These are phyloP conservation scores for Diaperis boleti DNA, from an alignment of 2,888 invertebrate species.

Conservation along the genomic window DNA sequence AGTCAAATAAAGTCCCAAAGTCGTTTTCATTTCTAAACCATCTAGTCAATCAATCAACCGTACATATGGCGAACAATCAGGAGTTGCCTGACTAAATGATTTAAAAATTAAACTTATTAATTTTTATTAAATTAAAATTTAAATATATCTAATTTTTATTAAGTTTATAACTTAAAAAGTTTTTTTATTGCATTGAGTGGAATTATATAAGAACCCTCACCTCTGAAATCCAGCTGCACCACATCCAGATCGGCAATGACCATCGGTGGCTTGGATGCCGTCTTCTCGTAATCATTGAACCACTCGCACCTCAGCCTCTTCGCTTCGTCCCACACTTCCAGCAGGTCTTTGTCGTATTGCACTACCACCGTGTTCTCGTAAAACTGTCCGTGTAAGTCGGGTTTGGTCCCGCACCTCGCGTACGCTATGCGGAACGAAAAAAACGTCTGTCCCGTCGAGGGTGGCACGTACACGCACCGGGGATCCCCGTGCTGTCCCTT, in stretches of 20 bases:
- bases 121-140: too few species aligned
- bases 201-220: too few species aligned
- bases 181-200: too few species aligned
- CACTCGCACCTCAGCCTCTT: conserved; percentile 92
- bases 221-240: conserved; percentile 92
- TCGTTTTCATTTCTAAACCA: too few species aligned
- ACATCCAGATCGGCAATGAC: conserved; percentile 95
- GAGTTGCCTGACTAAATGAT: too few species aligned
- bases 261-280: conserved; percentile 94
- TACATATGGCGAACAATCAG: too few species aligned
- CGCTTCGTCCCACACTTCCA: conserved; percentile 97
- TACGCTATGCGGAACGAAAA: conserved; percentile 92
- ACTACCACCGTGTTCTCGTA: conserved; percentile 95
- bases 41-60: too few species aligned
- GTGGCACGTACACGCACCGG: conserved; percentile 90
- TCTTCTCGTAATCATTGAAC: conserved; percentile 97
- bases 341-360: conserved; percentile 93
- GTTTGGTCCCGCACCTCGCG: conserved; percentile 77
- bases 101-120: too few species aligned
- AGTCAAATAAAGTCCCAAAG: too few species aligned
- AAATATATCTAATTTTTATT: too few species aligned
- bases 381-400: conserved; percentile 92
- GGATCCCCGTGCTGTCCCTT: conserved; percentile 88
- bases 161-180: too few species aligned
- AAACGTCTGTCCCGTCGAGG: conserved; percentile 88